Evolutionary conservation across 2,888 invertebrate genomes (phyloP).

Genomic region (Parnassius mnemosyne): DNA sequence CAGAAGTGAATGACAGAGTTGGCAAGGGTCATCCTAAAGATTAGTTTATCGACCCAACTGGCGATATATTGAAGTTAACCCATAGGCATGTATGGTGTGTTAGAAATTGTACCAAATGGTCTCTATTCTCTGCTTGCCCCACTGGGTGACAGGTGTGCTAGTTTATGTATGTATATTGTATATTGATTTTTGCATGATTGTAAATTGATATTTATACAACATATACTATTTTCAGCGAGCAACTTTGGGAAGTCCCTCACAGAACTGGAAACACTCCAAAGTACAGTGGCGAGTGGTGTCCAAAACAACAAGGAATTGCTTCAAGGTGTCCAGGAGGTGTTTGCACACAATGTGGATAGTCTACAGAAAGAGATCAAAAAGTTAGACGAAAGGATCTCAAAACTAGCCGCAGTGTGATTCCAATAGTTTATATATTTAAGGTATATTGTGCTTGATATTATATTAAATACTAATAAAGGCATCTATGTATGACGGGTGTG

Average conservation of each 20-base stretch:
- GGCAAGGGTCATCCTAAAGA: no score
- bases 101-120: no score
- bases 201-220: no score
- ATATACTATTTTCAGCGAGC: constrained; percentile 81
- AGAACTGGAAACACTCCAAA: constrained; percentile 89
- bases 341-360: constrained; percentile 88
- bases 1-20: no score
- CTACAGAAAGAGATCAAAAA: constrained; percentile 88
- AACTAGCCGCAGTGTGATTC: constrained; percentile 72
- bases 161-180: no score
- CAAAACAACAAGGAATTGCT: constrained; percentile 89
- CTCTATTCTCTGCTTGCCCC: no score
- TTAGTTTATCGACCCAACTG: no score
- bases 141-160: no score
- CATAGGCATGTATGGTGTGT: no score
- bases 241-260: constrained; percentile 92
- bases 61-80: no score
- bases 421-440: constrained; percentile 6
- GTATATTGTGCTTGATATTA: constrained; percentile 10
- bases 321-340: constrained; percentile 89
- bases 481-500: constrained; percentile 1
- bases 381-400: constrained; percentile 86
- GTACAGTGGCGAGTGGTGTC: constrained; percentile 84
- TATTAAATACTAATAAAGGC: constrained; percentile 1
- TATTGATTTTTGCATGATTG: no score